Evolutionary conservation across 2,113 vertebrate species (phyloP).

Genomic region (Clupea harengus): DNA sequence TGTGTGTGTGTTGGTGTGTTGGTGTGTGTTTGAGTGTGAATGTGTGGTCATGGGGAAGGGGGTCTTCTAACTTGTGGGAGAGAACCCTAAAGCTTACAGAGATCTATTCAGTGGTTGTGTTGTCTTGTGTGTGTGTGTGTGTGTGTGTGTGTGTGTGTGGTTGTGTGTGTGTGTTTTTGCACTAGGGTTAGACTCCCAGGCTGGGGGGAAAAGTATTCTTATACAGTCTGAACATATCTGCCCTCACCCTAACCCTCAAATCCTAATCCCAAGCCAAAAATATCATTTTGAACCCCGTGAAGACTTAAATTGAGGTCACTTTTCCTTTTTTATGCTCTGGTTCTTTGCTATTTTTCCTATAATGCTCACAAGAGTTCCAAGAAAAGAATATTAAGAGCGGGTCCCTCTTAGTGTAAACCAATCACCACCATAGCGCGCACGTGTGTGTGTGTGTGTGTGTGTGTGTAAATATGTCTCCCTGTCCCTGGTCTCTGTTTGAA

Average conservation of each 20-base stretch:
- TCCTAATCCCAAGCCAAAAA: background rate
- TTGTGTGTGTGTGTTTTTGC: background rate
- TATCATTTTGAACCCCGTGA: background rate
- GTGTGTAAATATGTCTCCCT: background rate
- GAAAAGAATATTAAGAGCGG: background rate
- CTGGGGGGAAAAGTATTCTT: background rate
- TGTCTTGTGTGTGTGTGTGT: background rate
- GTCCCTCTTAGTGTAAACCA: background rate
- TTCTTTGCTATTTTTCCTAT: background rate
- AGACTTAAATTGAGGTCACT: constrained; percentile 10
- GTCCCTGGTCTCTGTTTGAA: background rate
- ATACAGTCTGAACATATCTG: background rate
- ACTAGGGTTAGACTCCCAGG: background rate
- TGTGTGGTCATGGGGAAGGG: background rate
- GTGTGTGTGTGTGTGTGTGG: background rate
- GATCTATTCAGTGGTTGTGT: background rate
- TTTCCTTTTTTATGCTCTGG: background rate
- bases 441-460: constrained; percentile 11
- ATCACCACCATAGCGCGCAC: background rate
- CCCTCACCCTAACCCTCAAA: constrained; percentile 4
- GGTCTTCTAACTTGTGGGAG: background rate
- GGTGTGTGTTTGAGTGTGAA: background rate
- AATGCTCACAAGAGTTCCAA: background rate
- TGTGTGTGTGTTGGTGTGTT: background rate
- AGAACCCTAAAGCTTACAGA: background rate